Percentiles rank a stretch among this genome's conserved stretches.
Conservation (phyloP, 2,888 invertebrate genomes). For the Thera britannica region DNA sequence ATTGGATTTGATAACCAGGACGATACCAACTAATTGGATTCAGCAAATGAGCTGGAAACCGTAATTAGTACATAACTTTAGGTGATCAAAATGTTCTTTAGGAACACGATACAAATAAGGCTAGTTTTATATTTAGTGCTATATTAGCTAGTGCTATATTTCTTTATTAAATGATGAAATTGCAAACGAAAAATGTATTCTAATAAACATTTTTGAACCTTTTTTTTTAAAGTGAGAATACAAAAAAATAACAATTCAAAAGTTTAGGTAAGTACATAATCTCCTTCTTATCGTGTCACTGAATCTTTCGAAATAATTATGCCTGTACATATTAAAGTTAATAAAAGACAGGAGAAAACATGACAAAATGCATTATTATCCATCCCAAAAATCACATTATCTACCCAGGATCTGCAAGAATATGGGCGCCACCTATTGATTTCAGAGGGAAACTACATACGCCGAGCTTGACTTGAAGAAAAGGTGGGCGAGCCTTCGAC, state of each 20-base stretch:
- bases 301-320: no score
- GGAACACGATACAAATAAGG: neutral
- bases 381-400: no score
- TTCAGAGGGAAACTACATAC: slow-evolving; percentile 23
- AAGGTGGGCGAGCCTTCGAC: neutral
- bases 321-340: no score
- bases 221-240: no score
- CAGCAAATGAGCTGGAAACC: slow-evolving; percentile 6
- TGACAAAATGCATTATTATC: no score
- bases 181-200: no score
- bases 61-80: neutral
- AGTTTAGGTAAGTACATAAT: neutral
- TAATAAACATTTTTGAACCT: no score
- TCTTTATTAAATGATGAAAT: no score
- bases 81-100: neutral
- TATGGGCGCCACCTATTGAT: slow-evolving; percentile 35
- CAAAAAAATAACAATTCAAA: neutral
- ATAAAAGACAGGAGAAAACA: no score
- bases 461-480: neutral
- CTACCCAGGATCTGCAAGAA: neutral
- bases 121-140: no score
- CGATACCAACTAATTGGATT: slow-evolving; percentile 24
- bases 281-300: no score
- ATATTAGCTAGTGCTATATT: no score
- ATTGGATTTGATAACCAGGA: slow-evolving; percentile 11